Base-by-base conservation (phyloP, 1,140 invertebrate species). In the Melanaphis sacchari region DNA sequence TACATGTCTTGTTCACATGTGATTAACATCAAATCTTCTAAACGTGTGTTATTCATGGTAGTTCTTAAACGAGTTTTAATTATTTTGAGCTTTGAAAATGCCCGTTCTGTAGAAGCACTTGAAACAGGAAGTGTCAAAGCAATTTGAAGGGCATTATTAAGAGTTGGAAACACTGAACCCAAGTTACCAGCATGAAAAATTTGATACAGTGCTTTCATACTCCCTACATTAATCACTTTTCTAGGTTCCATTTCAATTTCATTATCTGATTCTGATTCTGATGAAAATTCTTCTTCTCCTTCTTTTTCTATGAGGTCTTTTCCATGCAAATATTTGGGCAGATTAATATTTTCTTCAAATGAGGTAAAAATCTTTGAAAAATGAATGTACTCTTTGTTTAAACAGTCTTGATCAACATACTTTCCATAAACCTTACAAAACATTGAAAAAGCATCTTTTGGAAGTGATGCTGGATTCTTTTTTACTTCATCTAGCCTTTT, bases 321-420 rank as follows among this genome's bases (percentile, higher is more conserved):
- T 31, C 24, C 82, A 0, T 84, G 38, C 24, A 84, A 84, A 41
- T 84, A 84, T 84, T 84, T 41, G 22, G 82, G 82, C 82, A 41
- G 82, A 84, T 84, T 84, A 84, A 84, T 41, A 84, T 84, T 84
- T 84, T 84, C 82, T 84, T 84, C 38, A 84, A 84, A 41, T 84
- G 82, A 31, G 82, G 0, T 84, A 84, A 84, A 84, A 84, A 41
- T 84, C 8, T 84, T 84, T 41, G 40, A 84, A 84, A 84, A 84
- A 84, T 84, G 38, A 24, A 84, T 41, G 82, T 84, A 84, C 24
- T 84, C 82, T 2, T 84, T 84, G 0, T 84, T 84, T 4, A 84
- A 84, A 84, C 82, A 84, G 82, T 84, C 36, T 8, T 26, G 0
- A 84, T 84, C 82, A 41, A 84, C 82, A 84, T 84, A 84, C 36